Percentiles rank a stretch among this genome's conserved stretches.
These are phyloP conservation scores for Frieseomelitta varia DNA, from an alignment of 1,140 invertebrate genomes.

Conservation along the genomic window DNA sequence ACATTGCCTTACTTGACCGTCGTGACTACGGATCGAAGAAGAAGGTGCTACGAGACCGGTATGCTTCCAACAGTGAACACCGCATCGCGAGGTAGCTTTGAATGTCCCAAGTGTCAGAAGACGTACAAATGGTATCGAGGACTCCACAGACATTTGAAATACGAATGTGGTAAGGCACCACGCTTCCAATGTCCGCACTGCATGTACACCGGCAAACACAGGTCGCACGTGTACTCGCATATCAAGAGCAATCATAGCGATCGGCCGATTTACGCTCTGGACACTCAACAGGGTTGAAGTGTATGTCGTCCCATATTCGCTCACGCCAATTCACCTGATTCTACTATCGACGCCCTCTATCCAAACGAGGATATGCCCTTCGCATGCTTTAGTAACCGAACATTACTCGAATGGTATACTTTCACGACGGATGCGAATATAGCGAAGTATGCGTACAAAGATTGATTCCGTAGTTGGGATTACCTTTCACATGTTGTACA, in stretches of 20 bases:
- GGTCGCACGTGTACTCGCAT: constrained; percentile 80
- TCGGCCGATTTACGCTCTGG: constrained; percentile 71
- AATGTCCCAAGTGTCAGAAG: constrained; percentile 85
- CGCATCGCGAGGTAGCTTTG: constrained; percentile 78
- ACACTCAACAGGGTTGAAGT: constrained; percentile 57
- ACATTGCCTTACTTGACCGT: constrained; percentile 35
- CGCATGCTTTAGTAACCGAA: not conserved
- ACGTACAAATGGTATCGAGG: constrained; percentile 85
- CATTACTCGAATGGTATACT: not conserved
- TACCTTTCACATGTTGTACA: constrained; percentile 19
- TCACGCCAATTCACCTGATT: not conserved
- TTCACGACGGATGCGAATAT: not conserved
- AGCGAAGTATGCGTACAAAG: not conserved
- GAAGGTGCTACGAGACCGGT: constrained; percentile 31
- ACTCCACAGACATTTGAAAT: constrained; percentile 84
- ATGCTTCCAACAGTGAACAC: constrained; percentile 1
- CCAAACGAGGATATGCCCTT: not conserved
- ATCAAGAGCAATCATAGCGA: constrained; percentile 74
- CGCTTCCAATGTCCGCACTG: constrained; percentile 84
- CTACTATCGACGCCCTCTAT: not conserved
- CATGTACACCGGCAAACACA: constrained; percentile 80
- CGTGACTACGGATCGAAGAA: constrained; percentile 1
- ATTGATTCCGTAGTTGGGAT: not conserved
- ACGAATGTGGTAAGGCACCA: constrained; percentile 85
- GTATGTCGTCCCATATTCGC: not conserved